Conservation (phyloP, 2,888 invertebrate genomes). For the Dorcus hopei region DNA sequence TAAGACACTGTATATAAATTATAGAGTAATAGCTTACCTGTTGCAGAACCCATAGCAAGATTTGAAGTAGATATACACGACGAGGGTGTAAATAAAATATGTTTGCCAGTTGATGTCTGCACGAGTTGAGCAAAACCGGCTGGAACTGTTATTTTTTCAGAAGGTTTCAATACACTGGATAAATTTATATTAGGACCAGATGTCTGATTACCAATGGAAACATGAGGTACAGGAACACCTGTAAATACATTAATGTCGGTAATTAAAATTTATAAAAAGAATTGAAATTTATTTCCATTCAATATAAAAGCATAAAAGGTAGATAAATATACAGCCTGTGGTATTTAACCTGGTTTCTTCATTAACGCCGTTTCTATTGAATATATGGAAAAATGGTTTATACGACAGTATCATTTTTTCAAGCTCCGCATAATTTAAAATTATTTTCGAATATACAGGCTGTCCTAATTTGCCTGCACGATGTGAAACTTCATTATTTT, state of each 20-base stretch:
- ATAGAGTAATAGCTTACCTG: conserved; percentile 10
- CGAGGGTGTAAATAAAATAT: conserved; percentile 61
- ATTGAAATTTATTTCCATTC: neutral
- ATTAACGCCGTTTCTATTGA: too few relatives aligned
- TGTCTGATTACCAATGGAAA: conserved; percentile 33
- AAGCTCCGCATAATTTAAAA: too few relatives aligned
- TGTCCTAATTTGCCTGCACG: too few relatives aligned
- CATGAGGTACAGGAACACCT: conserved; percentile 53
- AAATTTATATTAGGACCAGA: conserved; percentile 34
- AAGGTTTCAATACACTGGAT: conserved; percentile 41
- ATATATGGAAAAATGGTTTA: too few relatives aligned
- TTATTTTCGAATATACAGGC: too few relatives aligned
- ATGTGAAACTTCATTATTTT: too few relatives aligned
- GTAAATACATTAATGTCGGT: conserved; percentile 20
- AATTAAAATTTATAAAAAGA: conserved; percentile 1
- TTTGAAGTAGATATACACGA: conserved; percentile 44
- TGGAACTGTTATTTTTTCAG: conserved; percentile 40
- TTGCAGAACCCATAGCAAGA: conserved; percentile 41
- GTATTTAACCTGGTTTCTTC: too few relatives aligned
- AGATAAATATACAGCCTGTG: too few relatives aligned
- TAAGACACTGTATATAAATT: neutral
- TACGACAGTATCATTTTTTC: too few relatives aligned
- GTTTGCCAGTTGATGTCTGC: conserved; percentile 68
- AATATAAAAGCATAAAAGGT: too few relatives aligned
- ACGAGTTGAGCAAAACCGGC: conserved; percentile 63